Evolutionary conservation across 2,113 vertebrate genomes (phyloP).

Genomic region (Galeopterus variegatus): DNA sequence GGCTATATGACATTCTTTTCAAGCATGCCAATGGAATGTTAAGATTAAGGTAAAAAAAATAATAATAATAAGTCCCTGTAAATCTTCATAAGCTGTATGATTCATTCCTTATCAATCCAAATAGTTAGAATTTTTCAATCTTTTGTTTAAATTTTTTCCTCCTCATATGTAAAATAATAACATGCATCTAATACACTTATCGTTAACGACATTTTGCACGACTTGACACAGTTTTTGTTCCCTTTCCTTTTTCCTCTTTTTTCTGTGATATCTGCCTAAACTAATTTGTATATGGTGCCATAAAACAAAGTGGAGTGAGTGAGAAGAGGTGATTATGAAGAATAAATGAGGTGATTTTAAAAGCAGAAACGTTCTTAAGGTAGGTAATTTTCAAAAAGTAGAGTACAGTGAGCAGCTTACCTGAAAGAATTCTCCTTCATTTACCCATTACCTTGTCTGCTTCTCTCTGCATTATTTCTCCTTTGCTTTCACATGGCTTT

Average conservation of each 20-base stretch:
- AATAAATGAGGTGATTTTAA: background rate
- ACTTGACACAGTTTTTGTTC: background rate
- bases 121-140: background rate
- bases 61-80: background rate
- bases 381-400: background rate
- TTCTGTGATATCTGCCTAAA: background rate
- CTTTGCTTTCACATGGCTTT: background rate
- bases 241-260: background rate
- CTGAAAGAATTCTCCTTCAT: background rate
- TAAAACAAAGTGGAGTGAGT: background rate
- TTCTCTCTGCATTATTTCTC: background rate
- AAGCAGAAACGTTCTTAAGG: background rate
- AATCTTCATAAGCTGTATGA: background rate
- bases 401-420: background rate
- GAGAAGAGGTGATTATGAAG: background rate
- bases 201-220: background rate
- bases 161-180: background rate
- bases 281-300: background rate
- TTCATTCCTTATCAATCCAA: conserved; percentile 21
- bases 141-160: background rate
- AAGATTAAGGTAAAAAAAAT: background rate
- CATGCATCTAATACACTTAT: background rate
- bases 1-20: background rate
- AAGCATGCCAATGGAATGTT: conserved; percentile 4
- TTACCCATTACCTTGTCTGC: background rate